phyloP scores from a whole-genome alignment of 2,888 invertebrate genomes.

The Allolobophora icterica region DNA sequence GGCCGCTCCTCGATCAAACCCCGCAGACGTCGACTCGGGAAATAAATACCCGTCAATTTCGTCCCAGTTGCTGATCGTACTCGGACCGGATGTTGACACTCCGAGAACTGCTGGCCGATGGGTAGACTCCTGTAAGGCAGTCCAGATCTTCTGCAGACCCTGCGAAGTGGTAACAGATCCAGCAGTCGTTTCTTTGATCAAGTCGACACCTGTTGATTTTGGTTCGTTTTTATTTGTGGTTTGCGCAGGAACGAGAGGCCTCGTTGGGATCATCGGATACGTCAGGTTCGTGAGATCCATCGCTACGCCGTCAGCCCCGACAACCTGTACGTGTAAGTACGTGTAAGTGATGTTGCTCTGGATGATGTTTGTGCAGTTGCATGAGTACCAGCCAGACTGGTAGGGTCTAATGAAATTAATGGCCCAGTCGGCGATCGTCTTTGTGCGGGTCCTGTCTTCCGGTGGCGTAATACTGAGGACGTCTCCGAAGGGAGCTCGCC shows the following conservation, averaged over 20 bases:
- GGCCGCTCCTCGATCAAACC: background rate
- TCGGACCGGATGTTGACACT: background rate
- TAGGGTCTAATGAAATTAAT: conserved; percentile 12
- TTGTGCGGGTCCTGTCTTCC: conserved; percentile 36
- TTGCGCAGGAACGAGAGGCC: background rate
- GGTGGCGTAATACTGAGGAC: conserved; percentile 43
- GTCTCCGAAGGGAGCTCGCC: conserved; percentile 45
- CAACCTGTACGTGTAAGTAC: conserved; percentile 30
- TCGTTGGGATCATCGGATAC: conserved; percentile 22
- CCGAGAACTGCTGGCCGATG: no score
- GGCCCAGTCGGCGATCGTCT: conserved; percentile 38
- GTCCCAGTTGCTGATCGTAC: background rate
- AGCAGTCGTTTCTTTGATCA: no score
- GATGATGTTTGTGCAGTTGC: conserved; percentile 39
- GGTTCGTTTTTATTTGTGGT: no score
- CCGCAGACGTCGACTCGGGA: background rate
- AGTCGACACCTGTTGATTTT: no score
- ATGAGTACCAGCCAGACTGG: conserved; percentile 43
- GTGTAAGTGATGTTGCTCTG: conserved; percentile 30
- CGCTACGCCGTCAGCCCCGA: background rate
- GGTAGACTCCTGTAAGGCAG: no score
- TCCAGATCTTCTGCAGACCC: no score
- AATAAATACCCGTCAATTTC: background rate
- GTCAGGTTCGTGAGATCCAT: conserved; percentile 13
- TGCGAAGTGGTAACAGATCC: no score